Conservation (phyloP, 2,113 vertebrate species). For the Nycticebus coucang region DNA sequence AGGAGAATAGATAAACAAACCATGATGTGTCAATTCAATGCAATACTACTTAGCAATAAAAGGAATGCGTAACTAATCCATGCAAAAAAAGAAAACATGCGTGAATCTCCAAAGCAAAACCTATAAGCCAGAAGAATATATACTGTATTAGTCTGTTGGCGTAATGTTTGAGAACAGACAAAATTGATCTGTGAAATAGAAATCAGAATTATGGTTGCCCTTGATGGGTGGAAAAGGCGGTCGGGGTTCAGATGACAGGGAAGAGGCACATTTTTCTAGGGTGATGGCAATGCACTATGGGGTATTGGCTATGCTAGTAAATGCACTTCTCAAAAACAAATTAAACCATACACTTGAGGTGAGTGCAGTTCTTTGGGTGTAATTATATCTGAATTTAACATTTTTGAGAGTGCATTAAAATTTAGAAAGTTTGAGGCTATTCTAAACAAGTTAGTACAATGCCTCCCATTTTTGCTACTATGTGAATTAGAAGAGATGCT, state of each 20-base stretch:
- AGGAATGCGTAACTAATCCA: neutral
- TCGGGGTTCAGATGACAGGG: neutral
- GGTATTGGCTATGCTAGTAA: neutral
- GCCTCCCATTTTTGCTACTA: constrained; percentile 3
- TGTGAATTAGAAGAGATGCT: neutral
- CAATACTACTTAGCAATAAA: neutral
- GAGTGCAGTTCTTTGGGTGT: neutral
- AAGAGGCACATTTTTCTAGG: neutral
- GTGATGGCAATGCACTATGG: neutral
- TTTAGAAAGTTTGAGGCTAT: constrained; percentile 10
- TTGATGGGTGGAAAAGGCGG: neutral
- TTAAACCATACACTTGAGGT: neutral
- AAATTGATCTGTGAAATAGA: neutral
- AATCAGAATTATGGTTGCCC: neutral
- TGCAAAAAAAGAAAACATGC: neutral
- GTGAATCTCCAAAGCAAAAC: neutral
- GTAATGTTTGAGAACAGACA: neutral
- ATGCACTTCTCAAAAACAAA: neutral
- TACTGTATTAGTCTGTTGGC: neutral
- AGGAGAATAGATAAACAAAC: constrained; percentile 17
- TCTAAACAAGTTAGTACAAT: neutral
- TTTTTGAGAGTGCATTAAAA: neutral
- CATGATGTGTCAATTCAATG: neutral
- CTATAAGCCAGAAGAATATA: neutral
- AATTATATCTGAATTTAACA: constrained; percentile 10